phyloP scores from a whole-genome alignment of 92 coral and sea anemone species.

The Micromussa lordhowensis region DNA sequence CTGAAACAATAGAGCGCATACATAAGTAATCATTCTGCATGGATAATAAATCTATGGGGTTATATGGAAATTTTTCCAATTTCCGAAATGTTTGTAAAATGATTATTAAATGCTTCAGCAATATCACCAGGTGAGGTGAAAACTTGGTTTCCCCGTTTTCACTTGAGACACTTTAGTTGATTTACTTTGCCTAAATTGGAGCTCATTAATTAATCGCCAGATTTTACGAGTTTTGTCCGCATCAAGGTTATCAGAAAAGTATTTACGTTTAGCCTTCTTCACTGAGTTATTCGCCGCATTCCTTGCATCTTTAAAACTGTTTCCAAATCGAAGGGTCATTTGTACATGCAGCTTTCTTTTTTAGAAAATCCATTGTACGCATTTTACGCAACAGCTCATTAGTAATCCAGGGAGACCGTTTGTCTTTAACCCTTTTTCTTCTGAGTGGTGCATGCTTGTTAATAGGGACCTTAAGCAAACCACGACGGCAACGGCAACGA shows the following conservation, averaged over 20 bases:
- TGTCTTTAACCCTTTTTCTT: background rate
- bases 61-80: no score
- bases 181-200: no score
- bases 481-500: no score
- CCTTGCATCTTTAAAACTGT: background rate
- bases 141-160: slow-evolving; percentile 33
- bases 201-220: slow-evolving; percentile 55
- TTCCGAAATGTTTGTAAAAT: slow-evolving; percentile 32
- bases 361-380: background rate
- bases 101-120: slow-evolving; percentile 41
- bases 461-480: no score
- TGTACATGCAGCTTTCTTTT: background rate
- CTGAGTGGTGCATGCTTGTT: slow-evolving; percentile 11
- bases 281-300: slow-evolving; percentile 10
- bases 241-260: slow-evolving; percentile 30
- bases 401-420: slow-evolving; percentile 25
- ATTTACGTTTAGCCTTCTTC: slow-evolving; percentile 39
- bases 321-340: background rate
- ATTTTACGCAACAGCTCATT: slow-evolving; percentile 9
- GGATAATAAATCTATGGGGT: no score
- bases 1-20: no score
- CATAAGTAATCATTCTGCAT: no score
- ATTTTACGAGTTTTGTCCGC: slow-evolving; percentile 42
- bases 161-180: slow-evolving; percentile 26
- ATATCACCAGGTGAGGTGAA: slow-evolving; percentile 26